Evolutionary conservation across 2,888 invertebrate genomes (phyloP).

Genomic region (Xylota sylvarum): DNA sequence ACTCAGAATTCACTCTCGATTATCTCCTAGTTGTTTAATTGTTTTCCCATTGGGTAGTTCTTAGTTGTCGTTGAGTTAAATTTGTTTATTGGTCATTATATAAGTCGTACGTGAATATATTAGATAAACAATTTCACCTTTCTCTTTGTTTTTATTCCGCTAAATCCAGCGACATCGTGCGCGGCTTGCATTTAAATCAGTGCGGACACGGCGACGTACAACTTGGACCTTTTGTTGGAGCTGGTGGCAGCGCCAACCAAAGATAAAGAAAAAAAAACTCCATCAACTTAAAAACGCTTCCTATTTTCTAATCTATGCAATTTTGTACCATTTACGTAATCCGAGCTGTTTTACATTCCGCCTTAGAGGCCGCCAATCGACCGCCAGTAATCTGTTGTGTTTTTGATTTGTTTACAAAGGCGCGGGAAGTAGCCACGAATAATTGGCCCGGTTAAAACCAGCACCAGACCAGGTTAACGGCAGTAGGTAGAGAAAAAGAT

Average conservation of each 20-base stretch:
- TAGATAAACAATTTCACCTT: slow-evolving; percentile 64
- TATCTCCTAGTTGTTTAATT: background rate
- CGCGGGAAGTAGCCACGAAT: slow-evolving; percentile 29
- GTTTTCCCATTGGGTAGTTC: background rate
- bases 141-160: slow-evolving; percentile 51
- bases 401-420: slow-evolving; percentile 40
- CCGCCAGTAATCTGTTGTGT: slow-evolving; percentile 28
- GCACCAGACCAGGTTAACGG: background rate
- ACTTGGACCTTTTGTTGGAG: slow-evolving; percentile 47
- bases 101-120: slow-evolving; percentile 34
- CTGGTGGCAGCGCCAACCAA: slow-evolving; percentile 14
- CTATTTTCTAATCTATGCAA: slow-evolving; percentile 69
- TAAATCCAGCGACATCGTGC: background rate
- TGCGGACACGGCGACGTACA: slow-evolving; percentile 25
- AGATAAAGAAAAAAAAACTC: slow-evolving; percentile 30
- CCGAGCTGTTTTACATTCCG: slow-evolving; percentile 56
- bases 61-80: background rate
- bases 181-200: slow-evolving; percentile 54
- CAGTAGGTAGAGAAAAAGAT: background rate
- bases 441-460: slow-evolving; percentile 39
- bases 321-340: slow-evolving; percentile 61
- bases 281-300: slow-evolving; percentile 57
- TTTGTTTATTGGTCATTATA: slow-evolving; percentile 38
- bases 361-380: slow-evolving; percentile 10
- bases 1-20: slow-evolving; percentile 11